Evolutionary conservation across 2,113 vertebrate species (phyloP).

Genomic region (Zapus hudsonius): DNA sequence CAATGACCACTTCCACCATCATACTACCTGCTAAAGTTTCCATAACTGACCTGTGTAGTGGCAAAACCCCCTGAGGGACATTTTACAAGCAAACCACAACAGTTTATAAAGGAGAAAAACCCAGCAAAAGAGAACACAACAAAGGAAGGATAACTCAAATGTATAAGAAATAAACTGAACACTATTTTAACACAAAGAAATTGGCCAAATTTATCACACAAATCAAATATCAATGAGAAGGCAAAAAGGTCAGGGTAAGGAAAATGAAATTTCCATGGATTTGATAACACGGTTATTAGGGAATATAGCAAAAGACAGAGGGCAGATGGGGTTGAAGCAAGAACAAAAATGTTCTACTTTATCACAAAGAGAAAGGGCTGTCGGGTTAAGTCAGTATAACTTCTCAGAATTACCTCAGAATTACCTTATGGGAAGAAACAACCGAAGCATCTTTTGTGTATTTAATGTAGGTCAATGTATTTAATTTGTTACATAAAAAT

Average conservation of each 20-base stretch:
- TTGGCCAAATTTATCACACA: neutral
- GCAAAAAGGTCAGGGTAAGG: neutral
- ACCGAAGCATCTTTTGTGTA: neutral
- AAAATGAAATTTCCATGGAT: neutral
- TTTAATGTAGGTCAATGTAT: neutral
- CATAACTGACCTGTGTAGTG: neutral
- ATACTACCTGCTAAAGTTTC: neutral
- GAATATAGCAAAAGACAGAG: too few relatives aligned
- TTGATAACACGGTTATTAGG: neutral
- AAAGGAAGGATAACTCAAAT: neutral
- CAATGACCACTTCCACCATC: neutral
- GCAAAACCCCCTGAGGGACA: neutral
- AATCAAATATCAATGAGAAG: neutral
- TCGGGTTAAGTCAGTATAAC: neutral
- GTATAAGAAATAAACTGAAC: neutral
- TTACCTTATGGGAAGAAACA: neutral
- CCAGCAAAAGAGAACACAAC: neutral
- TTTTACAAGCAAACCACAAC: neutral
- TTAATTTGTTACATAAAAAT: neutral
- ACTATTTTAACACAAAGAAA: neutral
- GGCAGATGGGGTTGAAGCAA: too few relatives aligned
- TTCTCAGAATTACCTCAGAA: neutral
- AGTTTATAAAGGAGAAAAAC: neutral
- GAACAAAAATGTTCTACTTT: neutral
- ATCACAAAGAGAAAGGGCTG: neutral